These are phyloP conservation scores for Crotalus horridus DNA, from an alignment of 2,113 vertebrate species.

Conservation along the genomic window DNA sequence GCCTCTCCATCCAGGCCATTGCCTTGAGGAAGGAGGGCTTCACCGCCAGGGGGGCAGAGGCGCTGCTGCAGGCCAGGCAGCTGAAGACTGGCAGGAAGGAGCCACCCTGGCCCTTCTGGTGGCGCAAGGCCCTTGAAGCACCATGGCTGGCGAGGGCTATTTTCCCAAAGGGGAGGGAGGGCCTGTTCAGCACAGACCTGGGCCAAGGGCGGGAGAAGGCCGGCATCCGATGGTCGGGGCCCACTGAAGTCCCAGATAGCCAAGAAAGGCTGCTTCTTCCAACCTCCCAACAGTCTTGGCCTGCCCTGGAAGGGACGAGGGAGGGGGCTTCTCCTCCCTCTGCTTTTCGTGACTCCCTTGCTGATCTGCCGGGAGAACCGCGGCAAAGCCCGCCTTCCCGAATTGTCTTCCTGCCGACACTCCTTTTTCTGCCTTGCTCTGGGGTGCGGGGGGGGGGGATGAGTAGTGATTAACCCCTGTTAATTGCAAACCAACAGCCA, in stretches of 20 bases:
- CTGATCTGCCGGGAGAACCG: background rate
- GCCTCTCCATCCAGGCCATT: too few species aligned
- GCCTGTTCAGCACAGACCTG: background rate
- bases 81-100: background rate
- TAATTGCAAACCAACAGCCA: background rate
- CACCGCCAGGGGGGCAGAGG: too few species aligned
- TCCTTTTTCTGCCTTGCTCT: background rate
- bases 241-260: background rate
- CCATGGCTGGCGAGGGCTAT: fast-evolving
- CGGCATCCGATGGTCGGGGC: background rate
- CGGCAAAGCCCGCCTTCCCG: background rate
- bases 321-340: background rate
- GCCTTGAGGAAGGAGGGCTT: background rate
- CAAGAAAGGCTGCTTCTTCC: background rate
- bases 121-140: background rate
- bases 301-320: background rate
- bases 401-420: background rate
- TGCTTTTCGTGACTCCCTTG: background rate
- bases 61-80: background rate
- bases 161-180: background rate
- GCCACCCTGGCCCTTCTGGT: background rate
- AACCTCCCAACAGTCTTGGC: background rate
- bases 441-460: background rate
- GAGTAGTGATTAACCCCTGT: background rate
- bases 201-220: background rate